Conservation (phyloP, 2,888 invertebrate genomes). For the Xestia ashworthii region DNA sequence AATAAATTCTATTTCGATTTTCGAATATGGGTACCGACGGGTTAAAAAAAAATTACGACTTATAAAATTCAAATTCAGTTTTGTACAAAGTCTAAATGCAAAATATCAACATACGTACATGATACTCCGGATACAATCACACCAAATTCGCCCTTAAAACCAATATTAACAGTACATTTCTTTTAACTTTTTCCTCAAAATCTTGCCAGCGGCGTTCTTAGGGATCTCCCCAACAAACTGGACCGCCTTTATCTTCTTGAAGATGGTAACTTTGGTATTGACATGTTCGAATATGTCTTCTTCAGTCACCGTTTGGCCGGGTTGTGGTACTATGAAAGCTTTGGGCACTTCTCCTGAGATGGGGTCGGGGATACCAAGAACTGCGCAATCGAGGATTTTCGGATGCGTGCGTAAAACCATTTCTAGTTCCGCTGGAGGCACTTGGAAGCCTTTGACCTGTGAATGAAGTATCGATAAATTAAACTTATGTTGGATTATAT, state of each 20-base stretch:
- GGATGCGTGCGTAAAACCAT: slow-evolving; percentile 93
- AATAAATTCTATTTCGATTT: neutral
- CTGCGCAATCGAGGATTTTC: slow-evolving; percentile 95
- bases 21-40: neutral
- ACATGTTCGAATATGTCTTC: slow-evolving; percentile 92
- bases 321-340: slow-evolving; percentile 92
- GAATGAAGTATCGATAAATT: slow-evolving; percentile 21
- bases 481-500: neutral
- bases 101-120: slow-evolving; percentile 22
- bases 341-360: slow-evolving; percentile 94
- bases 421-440: slow-evolving; percentile 97
- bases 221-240: slow-evolving; percentile 93
- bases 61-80: neutral
- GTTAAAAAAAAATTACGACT: neutral
- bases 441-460: slow-evolving; percentile 93
- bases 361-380: slow-evolving; percentile 94
- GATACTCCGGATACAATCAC: neutral
- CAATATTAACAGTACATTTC: slow-evolving; percentile 77
- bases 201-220: slow-evolving; percentile 95
- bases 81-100: slow-evolving; percentile 46
- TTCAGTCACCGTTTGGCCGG: slow-evolving; percentile 80
- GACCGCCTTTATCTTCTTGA: slow-evolving; percentile 93
- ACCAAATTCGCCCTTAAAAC: neutral
- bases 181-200: slow-evolving; percentile 92
- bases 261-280: slow-evolving; percentile 92